Evolutionary conservation across 1,140 invertebrate species (phyloP).

Genomic region (Drosophila bocqueti): DNA sequence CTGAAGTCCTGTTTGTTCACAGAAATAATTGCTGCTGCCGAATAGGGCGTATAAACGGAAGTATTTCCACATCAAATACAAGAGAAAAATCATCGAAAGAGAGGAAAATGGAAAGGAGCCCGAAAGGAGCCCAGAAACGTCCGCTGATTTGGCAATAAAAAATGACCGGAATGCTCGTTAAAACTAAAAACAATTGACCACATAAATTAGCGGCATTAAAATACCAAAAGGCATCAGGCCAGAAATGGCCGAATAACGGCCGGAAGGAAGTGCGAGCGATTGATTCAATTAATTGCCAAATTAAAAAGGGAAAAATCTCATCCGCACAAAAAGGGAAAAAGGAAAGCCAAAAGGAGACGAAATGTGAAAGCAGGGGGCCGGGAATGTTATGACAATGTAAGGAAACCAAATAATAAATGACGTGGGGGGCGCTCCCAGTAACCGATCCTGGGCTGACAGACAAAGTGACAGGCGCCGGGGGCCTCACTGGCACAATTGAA

Average conservation of each 20-base stretch:
- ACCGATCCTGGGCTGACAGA: constrained; percentile 53
- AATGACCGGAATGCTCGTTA: constrained; percentile 68
- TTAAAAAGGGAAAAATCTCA: constrained; percentile 63
- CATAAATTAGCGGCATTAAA: constrained; percentile 80
- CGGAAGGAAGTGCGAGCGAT: constrained; percentile 69
- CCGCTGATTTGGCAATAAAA: constrained; percentile 58
- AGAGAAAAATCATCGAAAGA: constrained; percentile 11
- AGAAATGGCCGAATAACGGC: constrained; percentile 24
- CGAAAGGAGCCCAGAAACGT: constrained; percentile 8
- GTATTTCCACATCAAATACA: constrained; percentile 6
- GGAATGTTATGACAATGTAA: constrained; percentile 71
- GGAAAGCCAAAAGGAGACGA: constrained; percentile 9
- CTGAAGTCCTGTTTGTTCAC: constrained; percentile 35
- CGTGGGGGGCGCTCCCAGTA: constrained; percentile 17
- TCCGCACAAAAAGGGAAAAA: constrained; percentile 23
- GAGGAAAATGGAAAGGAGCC: not conserved
- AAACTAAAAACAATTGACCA: constrained; percentile 79
- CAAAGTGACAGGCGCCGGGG: constrained; percentile 62
- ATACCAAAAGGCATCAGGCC: constrained; percentile 22
- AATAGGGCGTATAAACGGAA: constrained; percentile 22
- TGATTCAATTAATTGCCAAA: constrained; percentile 81
- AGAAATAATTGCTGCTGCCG: constrained; percentile 42
- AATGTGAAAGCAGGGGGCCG: constrained; percentile 23
- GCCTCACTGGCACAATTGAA: constrained; percentile 73
- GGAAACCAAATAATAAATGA: constrained; percentile 77